A percentile compares a stretch with the other conserved stretches of the same genome.
Conservation (phyloP, 2,797 vertebrate species). For the Fundulus diaphanus region DNA sequence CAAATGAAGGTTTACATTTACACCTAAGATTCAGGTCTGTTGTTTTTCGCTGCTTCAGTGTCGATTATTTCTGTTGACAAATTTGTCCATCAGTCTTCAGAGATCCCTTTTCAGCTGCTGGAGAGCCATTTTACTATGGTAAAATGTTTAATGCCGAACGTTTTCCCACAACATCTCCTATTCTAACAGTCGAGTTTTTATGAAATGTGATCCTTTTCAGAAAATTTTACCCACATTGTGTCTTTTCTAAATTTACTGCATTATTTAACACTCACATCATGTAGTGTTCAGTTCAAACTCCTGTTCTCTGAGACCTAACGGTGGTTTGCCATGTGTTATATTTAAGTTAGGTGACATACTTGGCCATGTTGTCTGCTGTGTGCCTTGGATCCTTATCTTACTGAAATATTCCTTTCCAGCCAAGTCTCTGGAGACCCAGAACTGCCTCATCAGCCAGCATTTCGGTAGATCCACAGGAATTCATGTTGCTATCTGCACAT, state of each 20-base stretch:
- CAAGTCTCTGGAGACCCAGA: neutral
- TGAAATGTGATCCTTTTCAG: neutral
- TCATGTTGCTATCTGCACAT: neutral
- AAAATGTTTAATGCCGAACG: neutral
- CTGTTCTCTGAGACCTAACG: neutral
- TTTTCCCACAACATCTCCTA: neutral
- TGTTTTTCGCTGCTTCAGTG: neutral
- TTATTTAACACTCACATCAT: neutral
- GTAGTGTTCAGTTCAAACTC: neutral
- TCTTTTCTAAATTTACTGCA: neutral
- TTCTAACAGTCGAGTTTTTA: neutral
- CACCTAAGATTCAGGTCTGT: neutral
- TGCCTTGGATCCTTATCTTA: neutral
- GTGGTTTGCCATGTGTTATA: neutral
- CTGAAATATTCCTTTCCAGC: constrained; percentile 3
- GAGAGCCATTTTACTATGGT: neutral
- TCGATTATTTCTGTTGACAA: neutral
- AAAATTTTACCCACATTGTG: neutral
- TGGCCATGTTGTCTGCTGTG: neutral
- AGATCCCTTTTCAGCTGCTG: neutral
- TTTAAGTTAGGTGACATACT: neutral
- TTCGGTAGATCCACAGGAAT: constrained; percentile 12
- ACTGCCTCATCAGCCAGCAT: neutral
- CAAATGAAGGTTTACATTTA: neutral
- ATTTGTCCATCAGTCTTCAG: neutral